Percentiles rank a stretch among this genome's conserved stretches.
Evolutionary conservation across 2,888 invertebrate species (phyloP).

Genomic region (Zygothrica quintamaculata): DNA sequence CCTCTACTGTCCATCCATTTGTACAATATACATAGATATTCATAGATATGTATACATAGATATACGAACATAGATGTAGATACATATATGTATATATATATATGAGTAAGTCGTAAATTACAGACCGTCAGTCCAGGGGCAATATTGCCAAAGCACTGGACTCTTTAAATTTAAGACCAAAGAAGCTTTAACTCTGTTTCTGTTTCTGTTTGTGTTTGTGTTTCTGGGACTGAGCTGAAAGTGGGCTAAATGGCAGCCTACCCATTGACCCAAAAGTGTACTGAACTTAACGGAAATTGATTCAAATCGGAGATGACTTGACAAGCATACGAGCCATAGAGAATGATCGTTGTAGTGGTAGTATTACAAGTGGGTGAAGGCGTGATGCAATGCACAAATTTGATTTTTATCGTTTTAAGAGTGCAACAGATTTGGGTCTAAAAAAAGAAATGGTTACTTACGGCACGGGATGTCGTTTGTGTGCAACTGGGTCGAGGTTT

Average conservation of each 20-base stretch:
- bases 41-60: background rate
- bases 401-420: conserved; percentile 66
- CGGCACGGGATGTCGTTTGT: conserved; percentile 18
- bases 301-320: conserved; percentile 78
- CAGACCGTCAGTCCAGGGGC: conserved; percentile 53
- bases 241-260: conserved; percentile 17
- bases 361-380: conserved; percentile 8
- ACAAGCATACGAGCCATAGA: conserved; percentile 48
- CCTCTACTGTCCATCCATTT: background rate
- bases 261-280: conserved; percentile 77
- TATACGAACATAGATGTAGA: too few relatives aligned
- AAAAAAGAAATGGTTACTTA: background rate
- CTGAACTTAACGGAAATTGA: conserved; percentile 78
- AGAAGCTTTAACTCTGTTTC: conserved; percentile 43
- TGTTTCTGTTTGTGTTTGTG: background rate
- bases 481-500: conserved; percentile 71
- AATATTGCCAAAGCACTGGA: conserved; percentile 12
- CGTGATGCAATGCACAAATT: conserved; percentile 56
- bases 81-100: conserved; percentile 30
- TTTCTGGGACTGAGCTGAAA: conserved; percentile 5
- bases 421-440: conserved; percentile 72
- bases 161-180: conserved; percentile 40
- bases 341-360: background rate
- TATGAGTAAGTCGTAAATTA: conserved; percentile 72
- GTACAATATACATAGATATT: conserved; percentile 12